phyloP scores from a whole-genome alignment of 2,797 vertebrate species.

The Enteromius radiatus region DNA sequence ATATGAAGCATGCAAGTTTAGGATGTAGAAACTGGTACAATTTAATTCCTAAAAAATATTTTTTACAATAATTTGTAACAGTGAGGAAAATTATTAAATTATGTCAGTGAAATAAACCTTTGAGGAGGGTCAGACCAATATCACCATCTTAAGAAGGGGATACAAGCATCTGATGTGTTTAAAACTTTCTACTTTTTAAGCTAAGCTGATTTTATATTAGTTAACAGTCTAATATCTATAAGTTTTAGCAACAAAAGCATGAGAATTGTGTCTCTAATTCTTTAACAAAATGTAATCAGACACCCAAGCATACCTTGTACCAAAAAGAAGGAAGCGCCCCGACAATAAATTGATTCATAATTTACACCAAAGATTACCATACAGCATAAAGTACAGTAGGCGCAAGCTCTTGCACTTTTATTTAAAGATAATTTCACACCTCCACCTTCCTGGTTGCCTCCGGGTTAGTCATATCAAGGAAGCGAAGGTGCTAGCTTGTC shows the following conservation, averaged over 20 bases:
- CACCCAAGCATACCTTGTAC: background rate
- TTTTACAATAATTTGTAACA: background rate
- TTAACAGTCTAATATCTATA: background rate
- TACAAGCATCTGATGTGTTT: background rate
- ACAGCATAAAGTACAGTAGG: slow-evolving; percentile 4
- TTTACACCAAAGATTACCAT: slow-evolving; percentile 6
- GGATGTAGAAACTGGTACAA: background rate
- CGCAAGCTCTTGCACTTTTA: slow-evolving; percentile 23
- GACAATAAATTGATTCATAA: slow-evolving; percentile 19
- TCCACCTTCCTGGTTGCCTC: slow-evolving; percentile 33
- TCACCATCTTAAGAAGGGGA: background rate
- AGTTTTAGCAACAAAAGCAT: background rate
- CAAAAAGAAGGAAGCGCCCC: background rate
- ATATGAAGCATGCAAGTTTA: background rate
- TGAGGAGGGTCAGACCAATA: background rate
- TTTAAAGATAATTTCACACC: slow-evolving; percentile 46
- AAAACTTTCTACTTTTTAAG: background rate
- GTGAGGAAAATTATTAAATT: background rate
- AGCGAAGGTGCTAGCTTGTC: slow-evolving; percentile 17
- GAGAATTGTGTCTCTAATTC: background rate
- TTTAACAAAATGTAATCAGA: background rate
- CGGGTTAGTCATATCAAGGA: slow-evolving; percentile 36
- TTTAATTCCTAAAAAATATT: background rate
- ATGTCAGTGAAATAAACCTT: background rate
- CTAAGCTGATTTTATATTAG: background rate